Base-by-base conservation (phyloP, 2,797 vertebrate genomes). In the Luscinia luscinia region DNA sequence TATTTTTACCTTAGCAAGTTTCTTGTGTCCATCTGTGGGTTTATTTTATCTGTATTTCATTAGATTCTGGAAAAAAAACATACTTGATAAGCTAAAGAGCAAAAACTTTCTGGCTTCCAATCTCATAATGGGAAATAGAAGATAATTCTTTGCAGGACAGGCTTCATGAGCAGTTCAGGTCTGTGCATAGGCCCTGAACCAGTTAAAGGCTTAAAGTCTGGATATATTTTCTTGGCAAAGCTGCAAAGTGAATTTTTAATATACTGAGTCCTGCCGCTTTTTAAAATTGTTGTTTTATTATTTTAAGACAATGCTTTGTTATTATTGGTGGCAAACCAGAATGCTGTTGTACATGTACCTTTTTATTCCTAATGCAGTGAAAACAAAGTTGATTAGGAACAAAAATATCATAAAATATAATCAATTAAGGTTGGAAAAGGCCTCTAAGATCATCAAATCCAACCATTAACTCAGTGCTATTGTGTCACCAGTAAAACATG, bases 11-110 rank as follows among this genome's bases (percentile, higher is more conserved):
- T 40, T 84, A 24, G 20, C 12, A 52, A 52, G 14, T 30, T 67
- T 82, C n/a, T 84, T 48, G 24, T 20, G 8, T 57, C 19, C 10
- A 24, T 14, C 3, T 5, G 11, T 49, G 13, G 2, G 1, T 66
- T 91, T 94, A 32, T 83, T 59, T 90, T 41, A 46, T 58, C 58
- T 46, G 9, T 54, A 8, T 77, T 88, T 86, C 54, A 3, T 41
- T 78, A 40, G 23, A 57, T 41, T 43, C 24, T 57, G 26, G 17
- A 8, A 15, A 36, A 8, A 15, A 36, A 49, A 64, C 4, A 58
- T 0, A 1, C 64, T 73, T 58, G 41, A 24, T 76, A 66, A 46
- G 11, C 11, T 64, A 26, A 74, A 69, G 32, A 81, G 19, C 8
- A 62, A 81, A 62, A 68, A 9, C 4, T 30, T 83, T 2, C 15